phyloP scores from a whole-genome alignment of 1,140 invertebrate species.

The Formica exsecta region DNA sequence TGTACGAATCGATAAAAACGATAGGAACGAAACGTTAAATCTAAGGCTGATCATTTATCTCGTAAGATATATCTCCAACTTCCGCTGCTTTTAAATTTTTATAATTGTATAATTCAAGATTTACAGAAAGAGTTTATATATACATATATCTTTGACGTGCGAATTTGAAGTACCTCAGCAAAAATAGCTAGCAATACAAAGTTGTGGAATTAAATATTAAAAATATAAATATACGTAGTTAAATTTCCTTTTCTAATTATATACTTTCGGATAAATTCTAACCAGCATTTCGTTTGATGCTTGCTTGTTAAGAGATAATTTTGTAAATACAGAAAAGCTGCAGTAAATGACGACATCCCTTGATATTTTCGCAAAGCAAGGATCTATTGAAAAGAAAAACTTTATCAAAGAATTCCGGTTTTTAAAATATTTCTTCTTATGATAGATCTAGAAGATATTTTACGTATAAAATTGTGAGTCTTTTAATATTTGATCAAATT shows the following conservation, averaged over 20 bases:
- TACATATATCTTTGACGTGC: background rate
- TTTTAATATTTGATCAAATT: background rate
- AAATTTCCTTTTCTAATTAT: constrained; percentile 1
- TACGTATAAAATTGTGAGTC: background rate
- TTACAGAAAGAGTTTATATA: background rate
- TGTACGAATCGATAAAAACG: constrained; percentile 5
- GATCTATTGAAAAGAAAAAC: background rate
- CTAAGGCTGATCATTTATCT: background rate
- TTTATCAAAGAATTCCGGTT: background rate
- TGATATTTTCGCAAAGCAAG: background rate
- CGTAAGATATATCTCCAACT: background rate
- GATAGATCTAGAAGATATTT: background rate
- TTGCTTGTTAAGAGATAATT: background rate
- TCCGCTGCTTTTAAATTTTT: background rate
- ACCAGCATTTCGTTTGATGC: background rate
- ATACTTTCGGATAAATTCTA: background rate
- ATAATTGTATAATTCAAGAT: background rate
- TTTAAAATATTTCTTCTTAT: constrained; percentile 1
- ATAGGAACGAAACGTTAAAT: constrained; percentile 36
- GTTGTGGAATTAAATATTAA: constrained; percentile 7
- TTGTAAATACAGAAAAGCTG: background rate
- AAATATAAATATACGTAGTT: background rate
- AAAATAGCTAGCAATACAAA: background rate
- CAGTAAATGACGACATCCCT: background rate
- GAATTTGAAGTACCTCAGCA: background rate